Evolutionary conservation across 2,113 vertebrate genomes (phyloP), one percentile per base, ranked within the genome.

Genomic region (Acrocephalus kingi): DNA sequence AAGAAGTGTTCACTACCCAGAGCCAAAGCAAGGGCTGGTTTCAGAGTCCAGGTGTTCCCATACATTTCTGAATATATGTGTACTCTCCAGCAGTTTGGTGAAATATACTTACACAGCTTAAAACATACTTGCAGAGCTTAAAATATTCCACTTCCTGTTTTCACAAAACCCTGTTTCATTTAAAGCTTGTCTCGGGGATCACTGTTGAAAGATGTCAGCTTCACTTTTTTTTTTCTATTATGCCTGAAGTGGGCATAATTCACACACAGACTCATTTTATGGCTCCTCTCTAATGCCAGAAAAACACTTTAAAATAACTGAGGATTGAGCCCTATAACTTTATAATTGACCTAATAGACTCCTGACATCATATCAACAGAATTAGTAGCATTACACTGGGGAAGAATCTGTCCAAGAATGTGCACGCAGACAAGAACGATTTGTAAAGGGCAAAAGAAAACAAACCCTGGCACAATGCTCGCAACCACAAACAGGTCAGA

Each of bases 331-430:
- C 62, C 90, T 93, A 12, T 69, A 88, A 87, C 90, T 90, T 93
- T 61, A 35, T 58, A 90, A 92, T 58, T 92, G 90, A 90, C 73
- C 94, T 87, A 96, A 84, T 46, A 76, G 88, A 61, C 85, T 75
- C 93, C 83, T 95, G 88, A 94, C 84, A 87, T 91, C 93, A 51
- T 81, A 95, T 87, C 83, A 96, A 79, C 79, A 87, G 89, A 93
- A 97, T 91, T 94, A 94, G 82, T 51, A 91, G 84, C 75, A 89
- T 95, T 94, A 94, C 91, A 62, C 91, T 51, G 68, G 78, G 71
- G 82, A 94, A 95, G 94, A 88, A 91, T 69, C 89, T 84, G 82
- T 76, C 87, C 93, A 95, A 94, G 88, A 91, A 89, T 76, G 52
- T 67, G 82, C 76, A 81, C 1, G 1, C 81, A 95, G 89, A 87